These are phyloP conservation scores for Dynastes hyllus DNA, from an alignment of 2,888 invertebrate species.

Conservation along the genomic window DNA sequence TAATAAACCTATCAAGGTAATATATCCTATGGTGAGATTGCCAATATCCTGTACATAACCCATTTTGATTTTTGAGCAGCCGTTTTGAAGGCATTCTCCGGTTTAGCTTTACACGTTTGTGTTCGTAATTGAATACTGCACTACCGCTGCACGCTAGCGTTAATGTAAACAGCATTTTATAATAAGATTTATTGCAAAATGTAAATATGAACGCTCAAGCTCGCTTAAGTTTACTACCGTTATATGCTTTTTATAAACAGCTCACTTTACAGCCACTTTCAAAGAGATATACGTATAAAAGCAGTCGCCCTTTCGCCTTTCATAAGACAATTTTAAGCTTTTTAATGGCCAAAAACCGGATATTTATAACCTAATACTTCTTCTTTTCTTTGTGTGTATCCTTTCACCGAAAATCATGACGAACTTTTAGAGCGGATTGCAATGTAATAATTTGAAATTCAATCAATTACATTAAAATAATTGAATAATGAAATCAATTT, in stretches of 20 bases:
- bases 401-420: too few relatives aligned
- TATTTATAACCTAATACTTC: too few relatives aligned
- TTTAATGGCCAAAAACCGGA: neutral
- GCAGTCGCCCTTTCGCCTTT: neutral
- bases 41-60: too few relatives aligned
- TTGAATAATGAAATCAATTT: too few relatives aligned
- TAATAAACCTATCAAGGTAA: too few relatives aligned
- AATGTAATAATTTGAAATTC: too few relatives aligned
- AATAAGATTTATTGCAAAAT: constrained; percentile 36
- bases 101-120: constrained; percentile 5
- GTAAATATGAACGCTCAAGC: constrained; percentile 24
- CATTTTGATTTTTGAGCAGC: too few relatives aligned
- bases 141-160: constrained; percentile 7
- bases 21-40: too few relatives aligned
- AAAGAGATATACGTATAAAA: neutral
- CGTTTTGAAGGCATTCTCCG: neutral
- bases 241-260: constrained; percentile 7
- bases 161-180: constrained; percentile 22
- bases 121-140: constrained; percentile 12
- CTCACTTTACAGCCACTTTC: constrained; percentile 6
- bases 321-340: neutral
- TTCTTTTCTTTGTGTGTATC: too few relatives aligned
- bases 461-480: too few relatives aligned
- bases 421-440: too few relatives aligned
- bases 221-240: constrained; percentile 7